phyloP scores from a whole-genome alignment of 92 coral and sea anemone species.

The Phenganax marumi region DNA sequence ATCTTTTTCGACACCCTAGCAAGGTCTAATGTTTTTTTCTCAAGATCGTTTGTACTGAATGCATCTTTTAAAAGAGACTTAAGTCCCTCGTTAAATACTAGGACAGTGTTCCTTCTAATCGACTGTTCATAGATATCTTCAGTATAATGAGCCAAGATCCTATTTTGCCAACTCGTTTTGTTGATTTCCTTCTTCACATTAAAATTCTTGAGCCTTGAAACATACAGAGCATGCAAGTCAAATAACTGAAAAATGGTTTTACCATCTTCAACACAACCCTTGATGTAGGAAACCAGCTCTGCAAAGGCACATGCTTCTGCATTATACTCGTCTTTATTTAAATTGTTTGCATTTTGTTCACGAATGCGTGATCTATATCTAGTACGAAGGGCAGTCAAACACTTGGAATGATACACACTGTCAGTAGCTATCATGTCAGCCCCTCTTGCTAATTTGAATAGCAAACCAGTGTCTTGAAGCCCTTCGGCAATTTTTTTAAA shows the following conservation, averaged over 20 bases:
- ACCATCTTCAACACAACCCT: slow-evolving; percentile 28
- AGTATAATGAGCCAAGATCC: slow-evolving; percentile 43
- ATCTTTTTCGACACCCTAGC: slow-evolving; percentile 53
- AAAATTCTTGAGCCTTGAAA: slow-evolving; percentile 26
- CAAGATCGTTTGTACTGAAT: slow-evolving; percentile 25
- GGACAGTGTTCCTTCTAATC: slow-evolving; percentile 53
- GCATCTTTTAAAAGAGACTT: slow-evolving; percentile 45
- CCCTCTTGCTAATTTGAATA: too few species aligned
- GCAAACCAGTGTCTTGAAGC: too few species aligned
- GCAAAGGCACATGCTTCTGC: slow-evolving; percentile 39
- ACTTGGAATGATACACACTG: too few species aligned
- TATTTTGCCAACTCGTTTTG: slow-evolving; percentile 56
- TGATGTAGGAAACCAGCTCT: slow-evolving; percentile 32
- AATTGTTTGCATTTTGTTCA: background rate
- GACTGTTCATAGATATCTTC: slow-evolving; percentile 55
- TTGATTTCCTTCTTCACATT: slow-evolving; percentile 30
- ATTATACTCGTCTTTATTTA: slow-evolving; percentile 8
- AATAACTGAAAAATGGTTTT: slow-evolving; percentile 27
- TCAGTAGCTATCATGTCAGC: too few species aligned
- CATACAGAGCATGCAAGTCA: slow-evolving; percentile 38
- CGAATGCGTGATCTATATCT: background rate
- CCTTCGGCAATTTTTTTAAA: too few species aligned
- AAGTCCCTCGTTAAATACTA: slow-evolving; percentile 58
- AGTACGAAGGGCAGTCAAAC: background rate
- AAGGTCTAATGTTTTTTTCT: slow-evolving; percentile 28